Evolutionary conservation across 2,888 invertebrate species (phyloP), one percentile per base, ranked within the genome.

Genomic region (Orthosia incerta): DNA sequence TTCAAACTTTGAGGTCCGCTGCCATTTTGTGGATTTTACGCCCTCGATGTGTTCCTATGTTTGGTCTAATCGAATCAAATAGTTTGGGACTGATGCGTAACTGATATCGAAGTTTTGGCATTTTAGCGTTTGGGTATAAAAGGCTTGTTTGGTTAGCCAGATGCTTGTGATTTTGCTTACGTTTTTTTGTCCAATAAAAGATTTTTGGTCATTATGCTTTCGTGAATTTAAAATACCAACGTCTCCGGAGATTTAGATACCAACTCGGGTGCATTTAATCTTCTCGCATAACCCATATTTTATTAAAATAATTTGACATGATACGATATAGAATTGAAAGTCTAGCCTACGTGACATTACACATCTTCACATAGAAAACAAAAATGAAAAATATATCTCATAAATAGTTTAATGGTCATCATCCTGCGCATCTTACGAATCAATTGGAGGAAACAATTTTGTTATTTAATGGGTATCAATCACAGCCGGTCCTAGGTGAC

Each of bases 1-100:
- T 89, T 84, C 85, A 86, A 88, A 87, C 85, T 85, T 87, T 85
- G 85, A 79, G 83, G 86, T 72, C 80, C 76, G 73, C 76, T 78
- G 81, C 76, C 84, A 85, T 80, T 87, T 86, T 83, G 83, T 51
- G 83, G 83, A 83, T 83, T 82, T 85, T 65, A 78, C 69, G 74
- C 79, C 79, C 72, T 59, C 82, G 75, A 87, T 86, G 76, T 71
- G 71, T 62, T 84, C 75, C 74, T 79, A 73, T 76, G 73, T 76
- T 83, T 81, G 74, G 76, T 78, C 77, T 84, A 82, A 80, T 87
- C 78, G 80, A 87, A 87, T 87, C 82, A 82, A 86, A 87, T 87
- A 77, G 84, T 84, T 86, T 75, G 76, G 87, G 86, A 64, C 71
- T 74, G 62, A 67, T 72, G 67, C 69, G 64, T 77, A 74, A 72